Conservation (phyloP, 2,888 invertebrate genomes). For the Agrilus cyanescens region DNA sequence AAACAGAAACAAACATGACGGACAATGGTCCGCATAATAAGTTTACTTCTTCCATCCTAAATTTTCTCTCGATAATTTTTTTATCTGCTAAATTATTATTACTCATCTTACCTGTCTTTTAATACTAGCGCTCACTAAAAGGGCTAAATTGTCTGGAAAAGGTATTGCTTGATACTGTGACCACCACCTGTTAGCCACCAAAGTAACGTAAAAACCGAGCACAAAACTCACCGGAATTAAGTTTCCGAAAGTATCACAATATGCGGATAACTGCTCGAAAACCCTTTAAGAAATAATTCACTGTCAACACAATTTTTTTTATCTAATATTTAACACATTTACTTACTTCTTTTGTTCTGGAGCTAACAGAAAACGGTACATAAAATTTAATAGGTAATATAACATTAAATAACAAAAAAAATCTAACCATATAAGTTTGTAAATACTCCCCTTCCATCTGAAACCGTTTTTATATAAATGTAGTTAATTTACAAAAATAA, state of each 20-base stretch:
- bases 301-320: not conserved
- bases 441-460: slow-evolving; percentile 87
- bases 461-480: slow-evolving; percentile 26
- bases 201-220: slow-evolving; percentile 85
- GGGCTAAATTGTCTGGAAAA: slow-evolving; percentile 74
- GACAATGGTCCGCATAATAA: slow-evolving; percentile 68
- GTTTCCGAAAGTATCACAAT: slow-evolving; percentile 73
- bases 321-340: slow-evolving; percentile 1
- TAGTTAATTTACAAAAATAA: not conserved
- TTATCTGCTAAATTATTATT: not conserved
- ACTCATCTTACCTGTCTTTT: slow-evolving; percentile 51
- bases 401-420: slow-evolving; percentile 59
- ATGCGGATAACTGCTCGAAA: slow-evolving; percentile 69
- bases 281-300: slow-evolving; percentile 36
- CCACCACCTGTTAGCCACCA: slow-evolving; percentile 89
- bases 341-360: slow-evolving; percentile 54
- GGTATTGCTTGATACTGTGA: slow-evolving; percentile 68
- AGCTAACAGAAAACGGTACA: slow-evolving; percentile 58
- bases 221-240: slow-evolving; percentile 89
- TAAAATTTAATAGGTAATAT: slow-evolving; percentile 63
- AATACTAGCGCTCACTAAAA: slow-evolving; percentile 67
- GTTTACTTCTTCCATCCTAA: slow-evolving; percentile 63
- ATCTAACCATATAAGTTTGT: slow-evolving; percentile 84
- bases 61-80: slow-evolving; percentile 5
- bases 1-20: slow-evolving; percentile 71